Percentiles rank a stretch among this genome's conserved stretches.
These are phyloP conservation scores for Drosophila saltans DNA, from an alignment of 1,140 invertebrate genomes.

Conservation along the genomic window DNA sequence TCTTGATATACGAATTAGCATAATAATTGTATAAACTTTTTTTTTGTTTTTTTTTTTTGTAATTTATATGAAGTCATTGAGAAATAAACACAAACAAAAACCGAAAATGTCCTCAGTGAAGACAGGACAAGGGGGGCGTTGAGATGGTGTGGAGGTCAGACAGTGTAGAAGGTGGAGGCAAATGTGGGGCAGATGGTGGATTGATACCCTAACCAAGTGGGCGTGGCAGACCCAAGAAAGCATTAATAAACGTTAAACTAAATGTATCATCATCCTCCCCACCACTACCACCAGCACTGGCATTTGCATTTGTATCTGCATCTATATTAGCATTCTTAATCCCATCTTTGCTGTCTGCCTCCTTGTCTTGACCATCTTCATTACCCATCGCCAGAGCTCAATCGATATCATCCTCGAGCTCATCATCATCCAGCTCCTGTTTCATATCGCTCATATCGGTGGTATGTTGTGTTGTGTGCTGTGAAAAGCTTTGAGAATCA, in stretches of 20 bases:
- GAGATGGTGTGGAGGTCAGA: conserved; percentile 29
- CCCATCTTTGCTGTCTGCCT: neutral
- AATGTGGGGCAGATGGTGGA: neutral
- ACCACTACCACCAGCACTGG: conserved; percentile 35
- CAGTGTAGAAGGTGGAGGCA: conserved; percentile 17
- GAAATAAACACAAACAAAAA: conserved; percentile 60
- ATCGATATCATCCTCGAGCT: conserved; percentile 80
- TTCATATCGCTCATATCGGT: conserved; percentile 59
- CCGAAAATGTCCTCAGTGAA: conserved; percentile 12
- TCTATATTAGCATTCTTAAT: conserved; percentile 23
- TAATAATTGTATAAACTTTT: conserved; percentile 47
- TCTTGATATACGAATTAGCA: conserved; percentile 18
- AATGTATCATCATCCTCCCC: conserved; percentile 73
- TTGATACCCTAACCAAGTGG: conserved; percentile 42
- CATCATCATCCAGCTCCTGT: conserved; percentile 72
- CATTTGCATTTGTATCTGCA: conserved; percentile 37
- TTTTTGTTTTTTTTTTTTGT: neutral
- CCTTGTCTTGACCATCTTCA: conserved; percentile 2
- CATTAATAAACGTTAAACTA: conserved; percentile 80
- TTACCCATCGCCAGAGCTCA: conserved; percentile 56
- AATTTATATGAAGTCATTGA: conserved; percentile 60
- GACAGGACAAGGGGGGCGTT: neutral
- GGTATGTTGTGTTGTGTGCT: conserved; percentile 58
- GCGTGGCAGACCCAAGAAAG: conserved; percentile 78
- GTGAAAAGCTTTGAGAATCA: conserved; percentile 65